Base-by-base conservation (phyloP, 30 jellyfish, hydroid and myxozoan species). In the Rhopilema esculentum region DNA sequence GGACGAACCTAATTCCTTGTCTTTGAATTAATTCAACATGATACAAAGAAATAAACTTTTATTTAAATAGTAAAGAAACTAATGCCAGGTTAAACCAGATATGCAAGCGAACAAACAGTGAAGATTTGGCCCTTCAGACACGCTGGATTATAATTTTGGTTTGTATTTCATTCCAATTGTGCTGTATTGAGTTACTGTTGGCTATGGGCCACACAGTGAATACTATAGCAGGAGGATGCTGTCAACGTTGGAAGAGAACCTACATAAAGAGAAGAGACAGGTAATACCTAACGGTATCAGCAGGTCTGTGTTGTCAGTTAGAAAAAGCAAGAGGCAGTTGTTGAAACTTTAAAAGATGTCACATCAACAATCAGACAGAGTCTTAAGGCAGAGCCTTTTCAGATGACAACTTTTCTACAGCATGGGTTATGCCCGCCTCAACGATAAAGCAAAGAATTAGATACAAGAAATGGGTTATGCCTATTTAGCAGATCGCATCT, bases 71-170 rank as follows among this genome's bases (percentile, higher is more conserved):
- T 73, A 63, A 49, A 80, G 73, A 80, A 17, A 48, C 61, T 80
- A 66, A 80, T 80, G 90, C 90, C 28, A 50, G 81, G 82, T 68
- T 80, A 80, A 80, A 80, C 82, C 90, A 80, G 68, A 68, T 80
- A 33, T 57, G 53, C 51, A 68, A 32, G 26, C 82, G 51, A n/a
- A 52, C 90, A 80, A 80, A 80, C 68, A 80, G 75, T 51, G 63
- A 32, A 65, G 90, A 80, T 80, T 80, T 80, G 27, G 31, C 73
- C 61, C 31, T 80, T 15, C 82, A 80, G 90, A 80, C 90, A 66
- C 24, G 21, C 25, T 26, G 90, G 90, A 80, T 80, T 80, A 80
- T 29, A 23, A 20, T 53, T 21, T 62, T 79, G 89, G 89, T 27
- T 31, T 63, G 79, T 61, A 32, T 79, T 65, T 50, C 87, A 53